These are phyloP conservation scores for Megaceryle alcyon DNA, from an alignment of 2,797 vertebrate species.

Conservation along the genomic window DNA sequence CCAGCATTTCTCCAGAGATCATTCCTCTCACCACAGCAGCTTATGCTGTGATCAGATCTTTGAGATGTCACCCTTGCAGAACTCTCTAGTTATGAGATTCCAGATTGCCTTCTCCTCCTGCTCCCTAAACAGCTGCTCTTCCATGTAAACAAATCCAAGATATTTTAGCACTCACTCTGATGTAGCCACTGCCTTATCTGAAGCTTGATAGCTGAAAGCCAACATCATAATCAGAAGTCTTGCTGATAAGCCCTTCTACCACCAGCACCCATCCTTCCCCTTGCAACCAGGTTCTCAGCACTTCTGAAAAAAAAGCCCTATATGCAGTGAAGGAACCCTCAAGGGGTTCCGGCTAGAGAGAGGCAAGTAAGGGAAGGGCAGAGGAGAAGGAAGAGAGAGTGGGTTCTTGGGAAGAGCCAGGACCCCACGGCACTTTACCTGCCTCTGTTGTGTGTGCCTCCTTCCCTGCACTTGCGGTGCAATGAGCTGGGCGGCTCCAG, in stretches of 20 bases:
- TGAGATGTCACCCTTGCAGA: not conserved
- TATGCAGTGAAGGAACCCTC: accelerated
- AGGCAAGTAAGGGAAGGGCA: not conserved
- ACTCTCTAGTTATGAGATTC: accelerated
- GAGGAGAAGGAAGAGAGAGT: not conserved
- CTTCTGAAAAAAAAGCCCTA: not conserved
- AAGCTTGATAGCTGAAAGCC: not conserved
- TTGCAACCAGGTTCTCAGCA: not conserved
- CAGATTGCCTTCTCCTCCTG: not conserved
- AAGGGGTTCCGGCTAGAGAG: not conserved
- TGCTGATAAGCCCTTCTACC: not conserved
- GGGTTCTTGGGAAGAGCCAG: not conserved
- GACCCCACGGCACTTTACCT: not conserved
- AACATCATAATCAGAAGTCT: not conserved
- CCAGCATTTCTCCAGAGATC: not conserved
- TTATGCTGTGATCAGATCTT: not conserved
- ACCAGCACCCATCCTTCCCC: not conserved
- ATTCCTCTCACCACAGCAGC: accelerated
- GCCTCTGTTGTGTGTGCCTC: not conserved
- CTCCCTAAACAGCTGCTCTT: not conserved
- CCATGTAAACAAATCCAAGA: not conserved
- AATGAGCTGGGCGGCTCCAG: not conserved
- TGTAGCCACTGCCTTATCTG: not conserved
- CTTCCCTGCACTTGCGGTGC: accelerated
- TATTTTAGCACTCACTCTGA: not conserved